These are phyloP conservation scores for Dufourea novaeangliae DNA, from an alignment of 1,140 invertebrate species.

Conservation along the genomic window DNA sequence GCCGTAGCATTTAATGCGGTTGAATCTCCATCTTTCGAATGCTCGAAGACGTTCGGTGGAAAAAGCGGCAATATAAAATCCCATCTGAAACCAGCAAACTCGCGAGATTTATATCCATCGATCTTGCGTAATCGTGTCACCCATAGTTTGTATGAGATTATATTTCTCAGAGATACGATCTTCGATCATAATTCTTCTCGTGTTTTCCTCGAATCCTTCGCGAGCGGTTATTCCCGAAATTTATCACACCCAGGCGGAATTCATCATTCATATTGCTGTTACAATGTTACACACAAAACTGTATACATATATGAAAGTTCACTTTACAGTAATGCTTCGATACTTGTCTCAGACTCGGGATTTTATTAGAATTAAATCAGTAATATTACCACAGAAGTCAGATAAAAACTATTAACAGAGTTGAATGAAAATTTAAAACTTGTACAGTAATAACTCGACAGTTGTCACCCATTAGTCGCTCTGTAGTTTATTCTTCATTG, in stretches of 20 bases:
- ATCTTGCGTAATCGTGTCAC: conserved; percentile 3
- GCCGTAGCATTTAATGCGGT: background rate
- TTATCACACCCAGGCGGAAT: background rate
- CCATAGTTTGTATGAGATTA: conserved; percentile 7
- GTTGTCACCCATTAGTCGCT: no score
- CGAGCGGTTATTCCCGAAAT: background rate
- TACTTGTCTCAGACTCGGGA: no score
- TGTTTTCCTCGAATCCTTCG: background rate
- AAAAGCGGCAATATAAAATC: conserved; percentile 3
- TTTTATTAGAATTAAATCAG: no score
- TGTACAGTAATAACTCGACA: no score
- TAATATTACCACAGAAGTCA: no score
- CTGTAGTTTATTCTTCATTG: no score
- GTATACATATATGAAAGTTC: background rate
- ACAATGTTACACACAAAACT: background rate
- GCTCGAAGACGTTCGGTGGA: background rate
- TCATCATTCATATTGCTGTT: background rate
- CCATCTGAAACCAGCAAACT: background rate
- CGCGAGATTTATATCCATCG: background rate
- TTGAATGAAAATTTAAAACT: no score
- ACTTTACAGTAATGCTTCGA: no score
- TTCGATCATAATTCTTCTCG: conserved; percentile 18
- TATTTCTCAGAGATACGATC: conserved; percentile 18
- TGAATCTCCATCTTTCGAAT: conserved; percentile 1
- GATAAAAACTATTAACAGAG: no score